A percentile compares a stretch with the other conserved stretches of the same genome.
Evolutionary conservation across 2,888 invertebrate species (phyloP).

Genomic region (Lochmaea capreae): DNA sequence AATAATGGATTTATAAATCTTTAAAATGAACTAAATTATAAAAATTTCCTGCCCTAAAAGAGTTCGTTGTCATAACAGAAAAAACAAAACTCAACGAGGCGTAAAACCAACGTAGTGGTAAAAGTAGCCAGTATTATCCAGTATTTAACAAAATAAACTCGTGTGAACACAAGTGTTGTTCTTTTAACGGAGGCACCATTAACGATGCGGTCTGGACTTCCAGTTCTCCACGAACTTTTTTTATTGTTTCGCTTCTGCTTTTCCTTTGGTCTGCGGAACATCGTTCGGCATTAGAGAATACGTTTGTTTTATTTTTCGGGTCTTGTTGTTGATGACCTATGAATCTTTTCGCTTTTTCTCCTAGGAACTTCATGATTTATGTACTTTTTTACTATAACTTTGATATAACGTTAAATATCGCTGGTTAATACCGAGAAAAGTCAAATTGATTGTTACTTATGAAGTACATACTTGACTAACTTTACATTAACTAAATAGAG

Average conservation of each 20-base stretch:
- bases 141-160: conserved; percentile 30
- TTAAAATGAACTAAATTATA: neutral
- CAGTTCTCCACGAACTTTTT: conserved; percentile 8
- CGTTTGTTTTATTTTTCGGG: conserved; percentile 26
- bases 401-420: neutral
- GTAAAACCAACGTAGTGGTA: conserved; percentile 19
- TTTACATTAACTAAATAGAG: too few relatives aligned
- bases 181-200: conserved; percentile 42
- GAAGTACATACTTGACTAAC: too few relatives aligned
- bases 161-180: conserved; percentile 38
- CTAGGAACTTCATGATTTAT: conserved; percentile 17
- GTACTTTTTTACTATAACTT: neutral
- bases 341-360: conserved; percentile 25
- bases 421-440: neutral
- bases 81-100: neutral
- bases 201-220: conserved; percentile 32
- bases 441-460: neutral
- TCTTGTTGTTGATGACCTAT: conserved; percentile 26
- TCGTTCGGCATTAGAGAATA: conserved; percentile 14
- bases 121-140: conserved; percentile 31
- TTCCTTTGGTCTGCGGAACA: neutral
- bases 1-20: neutral
- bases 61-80: neutral
- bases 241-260: conserved; percentile 11
- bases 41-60: neutral